These are phyloP conservation scores for Elmis aenea DNA, from an alignment of 2,888 invertebrate genomes.

Conservation along the genomic window DNA sequence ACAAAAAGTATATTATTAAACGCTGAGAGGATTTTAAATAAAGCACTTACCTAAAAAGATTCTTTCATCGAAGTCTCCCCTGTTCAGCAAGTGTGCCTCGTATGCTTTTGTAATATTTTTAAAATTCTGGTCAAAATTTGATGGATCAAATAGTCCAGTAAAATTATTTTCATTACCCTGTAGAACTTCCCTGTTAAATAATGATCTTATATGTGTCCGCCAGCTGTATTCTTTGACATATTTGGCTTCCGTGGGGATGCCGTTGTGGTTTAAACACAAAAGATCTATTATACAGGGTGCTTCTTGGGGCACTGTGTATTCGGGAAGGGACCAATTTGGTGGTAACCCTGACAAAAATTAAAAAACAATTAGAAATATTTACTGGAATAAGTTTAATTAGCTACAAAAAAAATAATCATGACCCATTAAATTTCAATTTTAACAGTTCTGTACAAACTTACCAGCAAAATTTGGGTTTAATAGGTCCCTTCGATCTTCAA, in stretches of 20 bases:
- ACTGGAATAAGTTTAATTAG: not conserved
- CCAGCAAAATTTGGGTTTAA: constrained; percentile 80
- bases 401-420: not conserved
- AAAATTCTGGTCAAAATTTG: constrained; percentile 78
- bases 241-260: constrained; percentile 81
- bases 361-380: not conserved
- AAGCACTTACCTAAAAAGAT: constrained; percentile 75
- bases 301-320: constrained; percentile 56
- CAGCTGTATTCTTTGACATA: constrained; percentile 86
- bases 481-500: constrained; percentile 75
- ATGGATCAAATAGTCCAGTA: constrained; percentile 70
- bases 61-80: constrained; percentile 94
- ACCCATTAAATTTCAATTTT: constrained; percentile 5
- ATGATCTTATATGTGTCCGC: constrained; percentile 69
- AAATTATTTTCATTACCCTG: constrained; percentile 67
- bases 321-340: constrained; percentile 56
- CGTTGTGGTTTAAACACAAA: constrained; percentile 77
- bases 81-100: constrained; percentile 83
- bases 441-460: constrained; percentile 44
- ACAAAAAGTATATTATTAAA: too few species aligned
- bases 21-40: too few species aligned
- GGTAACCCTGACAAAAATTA: constrained; percentile 64
- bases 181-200: constrained; percentile 70
- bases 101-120: constrained; percentile 83
- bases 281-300: constrained; percentile 78